Percentiles rank a stretch among this genome's conserved stretches.
Conservation (phyloP, 2,113 vertebrate genomes). For the Zosterops hypoxanthus region DNA sequence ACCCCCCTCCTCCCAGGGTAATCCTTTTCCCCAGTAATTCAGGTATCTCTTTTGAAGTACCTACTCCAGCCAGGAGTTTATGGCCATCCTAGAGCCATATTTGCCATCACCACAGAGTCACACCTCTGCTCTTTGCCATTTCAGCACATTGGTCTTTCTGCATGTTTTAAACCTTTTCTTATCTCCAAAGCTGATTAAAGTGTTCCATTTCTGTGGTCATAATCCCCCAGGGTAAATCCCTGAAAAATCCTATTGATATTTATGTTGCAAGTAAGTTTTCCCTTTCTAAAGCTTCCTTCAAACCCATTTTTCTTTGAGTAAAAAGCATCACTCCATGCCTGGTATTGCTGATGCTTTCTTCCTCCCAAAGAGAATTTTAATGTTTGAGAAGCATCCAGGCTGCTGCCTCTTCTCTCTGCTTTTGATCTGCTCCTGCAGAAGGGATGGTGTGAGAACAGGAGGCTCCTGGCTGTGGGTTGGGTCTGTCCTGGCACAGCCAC, state of each 20-base stretch:
- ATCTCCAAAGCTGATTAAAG: background rate
- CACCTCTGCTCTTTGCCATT: background rate
- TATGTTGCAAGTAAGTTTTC: background rate
- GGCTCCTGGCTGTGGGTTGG: background rate
- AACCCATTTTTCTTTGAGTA: background rate
- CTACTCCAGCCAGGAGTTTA: rapidly evolving
- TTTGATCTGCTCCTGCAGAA: background rate
- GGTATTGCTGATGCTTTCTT: background rate
- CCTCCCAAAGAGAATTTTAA: background rate
- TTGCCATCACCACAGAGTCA: rapidly evolving
- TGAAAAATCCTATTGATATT: background rate
- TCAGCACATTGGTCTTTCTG: background rate
- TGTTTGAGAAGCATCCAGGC: slow-evolving; percentile 9
- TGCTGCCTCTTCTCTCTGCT: rapidly evolving
- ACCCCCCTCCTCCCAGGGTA: no score
- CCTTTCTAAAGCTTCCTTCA: background rate
- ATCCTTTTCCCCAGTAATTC: background rate
- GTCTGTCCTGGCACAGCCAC: background rate
- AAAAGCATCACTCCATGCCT: background rate
- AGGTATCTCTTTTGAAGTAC: background rate
- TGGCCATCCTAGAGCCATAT: background rate
- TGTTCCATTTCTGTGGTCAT: background rate
- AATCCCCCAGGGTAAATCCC: background rate
- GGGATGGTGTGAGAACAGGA: background rate
- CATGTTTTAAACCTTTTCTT: background rate